A percentile compares a stretch with the other conserved stretches of the same genome.
Conservation (phyloP, 2,888 invertebrate genomes). For the Athalia cordata region DNA sequence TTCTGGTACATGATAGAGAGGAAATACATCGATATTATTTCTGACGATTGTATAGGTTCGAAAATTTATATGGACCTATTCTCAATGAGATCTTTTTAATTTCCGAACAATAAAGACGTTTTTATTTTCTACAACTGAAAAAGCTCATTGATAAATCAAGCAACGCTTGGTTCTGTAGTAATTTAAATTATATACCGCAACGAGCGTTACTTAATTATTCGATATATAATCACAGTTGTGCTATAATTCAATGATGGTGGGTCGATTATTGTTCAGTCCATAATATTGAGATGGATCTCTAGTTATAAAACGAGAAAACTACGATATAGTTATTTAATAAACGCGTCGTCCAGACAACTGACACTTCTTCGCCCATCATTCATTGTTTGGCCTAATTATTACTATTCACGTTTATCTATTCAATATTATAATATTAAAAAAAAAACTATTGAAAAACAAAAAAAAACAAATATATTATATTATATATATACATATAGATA, state of each 20-base stretch:
- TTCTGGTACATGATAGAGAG: too few relatives aligned
- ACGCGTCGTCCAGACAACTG: background rate
- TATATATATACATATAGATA: conserved; percentile 14
- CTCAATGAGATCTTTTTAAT: background rate
- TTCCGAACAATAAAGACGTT: conserved; percentile 4
- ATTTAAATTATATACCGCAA: background rate
- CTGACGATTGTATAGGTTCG: too few relatives aligned
- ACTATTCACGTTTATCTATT: conserved; percentile 54
- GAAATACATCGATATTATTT: too few relatives aligned
- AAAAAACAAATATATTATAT: background rate
- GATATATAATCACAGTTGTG: conserved; percentile 25
- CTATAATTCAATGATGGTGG: conserved; percentile 41
- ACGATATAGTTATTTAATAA: too few relatives aligned
- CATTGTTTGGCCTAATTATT: conserved; percentile 54
- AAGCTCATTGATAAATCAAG: conserved; percentile 15
- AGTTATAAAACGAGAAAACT: too few relatives aligned
- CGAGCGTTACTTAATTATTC: conserved; percentile 8
- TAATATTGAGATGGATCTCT: background rate
- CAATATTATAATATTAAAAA: conserved; percentile 47
- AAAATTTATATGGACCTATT: background rate
- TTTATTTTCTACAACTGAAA: conserved; percentile 10
- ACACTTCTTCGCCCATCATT: conserved; percentile 34
- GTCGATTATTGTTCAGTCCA: conserved; percentile 7
- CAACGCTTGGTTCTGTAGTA: background rate
- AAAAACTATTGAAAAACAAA: background rate